These are phyloP conservation scores for Trachymyrmex septentrionalis DNA, from an alignment of 1,140 invertebrate species.

Conservation along the genomic window DNA sequence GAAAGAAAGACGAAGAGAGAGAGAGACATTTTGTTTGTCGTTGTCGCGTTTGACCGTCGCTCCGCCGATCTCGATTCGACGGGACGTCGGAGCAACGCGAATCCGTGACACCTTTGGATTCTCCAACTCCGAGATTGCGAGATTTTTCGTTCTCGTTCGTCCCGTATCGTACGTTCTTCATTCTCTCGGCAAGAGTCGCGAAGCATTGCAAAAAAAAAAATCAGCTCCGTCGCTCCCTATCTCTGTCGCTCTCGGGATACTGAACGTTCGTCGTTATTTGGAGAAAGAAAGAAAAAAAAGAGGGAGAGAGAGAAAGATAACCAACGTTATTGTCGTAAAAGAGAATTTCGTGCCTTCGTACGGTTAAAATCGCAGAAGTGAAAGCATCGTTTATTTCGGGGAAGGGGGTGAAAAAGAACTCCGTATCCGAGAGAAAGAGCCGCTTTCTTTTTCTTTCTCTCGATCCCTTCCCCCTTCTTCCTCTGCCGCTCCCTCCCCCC, in stretches of 20 bases:
- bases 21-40: slow-evolving; percentile 22
- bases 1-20: not conserved
- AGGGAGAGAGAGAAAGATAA: too few relatives aligned
- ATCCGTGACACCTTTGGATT: slow-evolving; percentile 36
- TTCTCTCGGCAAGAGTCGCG: slow-evolving; percentile 50
- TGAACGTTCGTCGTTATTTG: slow-evolving; percentile 33
- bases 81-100: slow-evolving; percentile 56
- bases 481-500: too few relatives aligned
- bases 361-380: slow-evolving; percentile 32
- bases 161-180: slow-evolving; percentile 8
- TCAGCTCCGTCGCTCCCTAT: slow-evolving; percentile 63
- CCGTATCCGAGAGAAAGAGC: not conserved
- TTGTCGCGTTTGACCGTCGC: not conserved
- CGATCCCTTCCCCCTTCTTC: not conserved
- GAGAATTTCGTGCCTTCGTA: slow-evolving; percentile 14
- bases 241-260: slow-evolving; percentile 63
- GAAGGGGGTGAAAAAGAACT: not conserved
- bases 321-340: not conserved
- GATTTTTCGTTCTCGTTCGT: slow-evolving; percentile 17
- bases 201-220: slow-evolving; percentile 35
- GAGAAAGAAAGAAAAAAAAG: not conserved
- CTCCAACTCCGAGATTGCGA: not conserved
- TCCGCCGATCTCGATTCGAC: slow-evolving; percentile 17
- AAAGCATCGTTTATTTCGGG: slow-evolving; percentile 27
- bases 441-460: slow-evolving; percentile 4